Percentiles rank a stretch among this genome's conserved stretches.
These are phyloP conservation scores for Pachyseris speciosa DNA, from an alignment of 64 coral and sea anemone genomes.

Conservation along the genomic window DNA sequence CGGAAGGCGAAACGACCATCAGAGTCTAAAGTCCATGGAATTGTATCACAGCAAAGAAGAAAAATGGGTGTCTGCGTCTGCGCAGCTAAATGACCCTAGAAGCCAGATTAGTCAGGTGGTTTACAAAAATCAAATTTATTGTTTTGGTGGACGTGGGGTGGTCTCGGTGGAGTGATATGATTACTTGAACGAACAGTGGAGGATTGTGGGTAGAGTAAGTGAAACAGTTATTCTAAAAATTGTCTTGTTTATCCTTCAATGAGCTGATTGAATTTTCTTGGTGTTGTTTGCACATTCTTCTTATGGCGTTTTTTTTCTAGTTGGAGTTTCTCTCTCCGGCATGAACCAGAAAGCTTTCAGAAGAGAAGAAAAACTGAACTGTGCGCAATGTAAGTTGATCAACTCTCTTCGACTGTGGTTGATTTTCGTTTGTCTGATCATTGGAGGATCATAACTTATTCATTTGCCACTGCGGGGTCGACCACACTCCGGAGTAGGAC, in stretches of 20 bases:
- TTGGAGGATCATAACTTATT: too few relatives aligned
- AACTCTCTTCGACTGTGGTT: background rate
- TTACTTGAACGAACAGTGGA: constrained; percentile 14
- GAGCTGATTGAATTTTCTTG: too few relatives aligned
- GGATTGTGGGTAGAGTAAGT: constrained; percentile 18
- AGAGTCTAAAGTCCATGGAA: constrained; percentile 64
- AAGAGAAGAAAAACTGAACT: too few relatives aligned
- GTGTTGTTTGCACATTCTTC: too few relatives aligned
- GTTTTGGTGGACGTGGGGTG: constrained; percentile 65
- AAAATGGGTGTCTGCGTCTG: background rate
- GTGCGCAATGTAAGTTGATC: too few relatives aligned
- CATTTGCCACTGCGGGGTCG: too few relatives aligned
- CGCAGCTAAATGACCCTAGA: constrained; percentile 25
- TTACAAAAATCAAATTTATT: constrained; percentile 36
- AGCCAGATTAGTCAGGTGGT: constrained; percentile 46
- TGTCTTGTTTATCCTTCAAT: constrained; percentile 37
- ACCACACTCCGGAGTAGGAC: background rate
- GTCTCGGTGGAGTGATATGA: constrained; percentile 20
- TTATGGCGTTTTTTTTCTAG: too few relatives aligned
- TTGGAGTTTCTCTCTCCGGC: too few relatives aligned
- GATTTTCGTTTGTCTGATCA: too few relatives aligned
- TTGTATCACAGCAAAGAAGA: constrained; percentile 10
- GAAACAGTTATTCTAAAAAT: constrained; percentile 33
- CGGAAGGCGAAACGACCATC: constrained; percentile 69
- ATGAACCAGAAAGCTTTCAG: too few relatives aligned